Base-by-base conservation (phyloP, 2,797 vertebrate genomes). In the Myotis daubentonii region DNA sequence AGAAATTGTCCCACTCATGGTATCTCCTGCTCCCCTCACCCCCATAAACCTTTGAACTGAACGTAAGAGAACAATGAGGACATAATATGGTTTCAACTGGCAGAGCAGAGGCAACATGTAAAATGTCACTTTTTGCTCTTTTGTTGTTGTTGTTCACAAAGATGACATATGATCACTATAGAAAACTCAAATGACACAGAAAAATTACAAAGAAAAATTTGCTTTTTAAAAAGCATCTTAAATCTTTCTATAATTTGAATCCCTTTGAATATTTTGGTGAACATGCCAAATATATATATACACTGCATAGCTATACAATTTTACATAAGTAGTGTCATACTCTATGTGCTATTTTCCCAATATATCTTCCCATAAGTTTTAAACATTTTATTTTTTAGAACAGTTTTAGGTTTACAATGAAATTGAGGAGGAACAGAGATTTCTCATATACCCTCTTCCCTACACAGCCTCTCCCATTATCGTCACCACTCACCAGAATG, bases 221-320 rank as follows among this genome's bases (percentile, higher is more conserved):
- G 57, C 17, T 41, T 87, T 91, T 74, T 22, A 57, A 92, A 91
- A 94, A 71, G 44, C 49, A 38, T n/a, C 66, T 81, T 91, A 85
- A 53, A 30, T 41, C 51, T 74, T 72, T 44, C 47, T 75, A 16
- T 41, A 86, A 25, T 60, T 62, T 41, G 25, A 74, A 78, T 78
- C 36, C 44, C 28, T 44, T 16, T 60, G 25, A 90, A 15, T 53
- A 86, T 49, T 41, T 71, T 72, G 66, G 36, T 25, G 0, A 36
- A 70, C 15, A 76, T 6, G 33, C 6, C 57, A 85, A 74, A 65
- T 22, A 41, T 6, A 74, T 6, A 74, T 17, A 75, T 13, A 44
- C 44, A 49, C 1, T 49, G 22, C 4, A 57, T 0, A 92, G 71
- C 49, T 6, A 70, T 0, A 17, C 3, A 62, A 5, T 53, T 47